Evolutionary conservation across 2,797 vertebrate species (phyloP), one percentile per base, ranked within the genome.

Genomic region (Poecilia gillii): DNA sequence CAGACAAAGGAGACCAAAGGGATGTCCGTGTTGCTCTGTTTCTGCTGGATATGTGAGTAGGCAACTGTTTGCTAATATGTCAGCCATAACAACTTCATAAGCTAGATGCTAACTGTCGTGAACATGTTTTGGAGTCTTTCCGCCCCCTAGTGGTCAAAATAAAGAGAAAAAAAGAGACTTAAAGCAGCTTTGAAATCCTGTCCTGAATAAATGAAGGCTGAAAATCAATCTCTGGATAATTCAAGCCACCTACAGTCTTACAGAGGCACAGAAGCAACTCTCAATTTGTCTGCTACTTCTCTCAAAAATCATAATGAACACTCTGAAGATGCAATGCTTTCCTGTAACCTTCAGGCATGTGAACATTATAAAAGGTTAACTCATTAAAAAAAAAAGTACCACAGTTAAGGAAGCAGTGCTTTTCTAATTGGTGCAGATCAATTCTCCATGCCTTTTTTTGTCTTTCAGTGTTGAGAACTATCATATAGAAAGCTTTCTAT

Each of bases 11-110:
- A 94, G 94, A 94, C 94, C 85, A 87, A 92, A 94, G 93, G 88
- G 94, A 94, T 93, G 90, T 93, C 89, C 94, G 94, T 93, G 94
- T 94, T 93, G 94, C 93, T 94, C 93, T 94, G 87, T 94, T 94
- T 94, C 94, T 94, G 84, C 93, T 94, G 94, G 94, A 94, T 94
- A 87, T 94, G 94, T 94, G 94, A 94, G 94, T 94, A 94, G 92
- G 93, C 91, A 91, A 93, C 90, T 90, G 94, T 93, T 94, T 94
- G 93, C 90, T 94, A 92, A 93, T 90, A 84, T 90, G 93, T 92
- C 90, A 94, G 92, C 90, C 92, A 91, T 92, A 92, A 91, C 87
- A 80, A 93, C 90, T 79, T 90, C 87, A 93, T 93, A 90, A 94
- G 92, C 85, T 90, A 93, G 90, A 78, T 88, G 90, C 91, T 91